Evolutionary conservation across 2,797 vertebrate genomes (phyloP), one percentile per base, ranked within the genome.

Genomic region (Danio kyathit): DNA sequence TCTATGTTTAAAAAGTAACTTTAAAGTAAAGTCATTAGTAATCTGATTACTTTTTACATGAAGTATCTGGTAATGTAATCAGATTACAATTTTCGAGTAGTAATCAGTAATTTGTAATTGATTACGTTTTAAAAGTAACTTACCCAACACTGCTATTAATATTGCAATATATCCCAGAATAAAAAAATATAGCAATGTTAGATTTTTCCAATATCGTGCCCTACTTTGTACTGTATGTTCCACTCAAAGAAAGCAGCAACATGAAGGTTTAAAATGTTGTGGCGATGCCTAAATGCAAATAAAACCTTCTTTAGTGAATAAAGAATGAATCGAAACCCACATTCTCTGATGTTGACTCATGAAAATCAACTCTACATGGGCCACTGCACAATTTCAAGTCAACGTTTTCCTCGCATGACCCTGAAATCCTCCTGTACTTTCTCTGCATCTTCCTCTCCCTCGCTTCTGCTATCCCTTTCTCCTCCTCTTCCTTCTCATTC

Each of bases 381-480:
- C 38, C 46, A 38, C 10, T 40, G 29, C n/a, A 19, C 9, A 7
- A 16, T 41, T 70, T 61, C 11, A 70, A 21, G 21, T 29, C 56
- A 41, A 16, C 7, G 14, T 14, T 61, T 71, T 71, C 54, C 56
- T 52, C 14, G 52, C 12, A 79, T 41, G 13, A 61, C 56, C 12
- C 43, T 52, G 38, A n/a, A 60, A 41, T 70, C 29, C 43, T 51
- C 40, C 61, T 41, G 61, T 81, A 17, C 49, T 59, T 72, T 81
- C 17, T 69, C 46, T 69, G 19, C 17, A 3, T 83, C 61, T 63
- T 4, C 64, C 29, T 73, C 43, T 40, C n/a, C 16, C 14, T 69
- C 4, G 2, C 14, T 54, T 60, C 14, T 17, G 7, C 9, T 11
- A 52, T 69, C 8, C 38, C 46, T 63, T 65, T 40, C 17, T 16